phyloP scores from a whole-genome alignment of 2,888 invertebrate genomes.

The Patella depressa region DNA sequence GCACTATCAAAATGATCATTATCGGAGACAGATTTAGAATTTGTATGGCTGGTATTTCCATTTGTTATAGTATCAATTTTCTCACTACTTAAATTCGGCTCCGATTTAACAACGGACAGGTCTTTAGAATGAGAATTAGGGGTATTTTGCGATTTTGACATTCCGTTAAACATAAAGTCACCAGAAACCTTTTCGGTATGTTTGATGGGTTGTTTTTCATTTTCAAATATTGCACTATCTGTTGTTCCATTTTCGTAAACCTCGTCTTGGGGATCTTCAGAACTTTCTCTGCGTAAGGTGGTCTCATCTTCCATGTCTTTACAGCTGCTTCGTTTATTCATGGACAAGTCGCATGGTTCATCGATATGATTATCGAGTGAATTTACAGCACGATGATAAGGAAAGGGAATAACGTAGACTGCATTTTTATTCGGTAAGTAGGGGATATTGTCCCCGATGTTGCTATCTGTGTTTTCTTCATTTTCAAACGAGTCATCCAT shows the following conservation, averaged over 20 bases:
- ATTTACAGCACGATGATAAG: conserved; percentile 45
- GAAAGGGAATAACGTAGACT: conserved; percentile 66
- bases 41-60: neutral
- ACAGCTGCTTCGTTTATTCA: conserved; percentile 25
- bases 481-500: conserved; percentile 59
- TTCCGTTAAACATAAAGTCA: neutral
- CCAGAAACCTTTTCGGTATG: conserved; percentile 18
- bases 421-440: conserved; percentile 68
- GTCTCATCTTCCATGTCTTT: conserved; percentile 30
- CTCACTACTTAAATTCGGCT: no score
- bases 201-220: conserved; percentile 24
- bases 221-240: conserved; percentile 27
- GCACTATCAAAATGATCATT: conserved; percentile 6
- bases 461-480: conserved; percentile 47
- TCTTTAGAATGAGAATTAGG: neutral
- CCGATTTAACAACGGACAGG: neutral
- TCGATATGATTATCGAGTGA: conserved; percentile 21
- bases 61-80: neutral
- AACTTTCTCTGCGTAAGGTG: conserved; percentile 36
- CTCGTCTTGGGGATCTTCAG: conserved; percentile 31
- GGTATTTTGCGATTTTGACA: neutral
- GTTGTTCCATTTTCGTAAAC: conserved; percentile 32
- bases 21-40: conserved; percentile 5
- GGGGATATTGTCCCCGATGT: conserved; percentile 42
- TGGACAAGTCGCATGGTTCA: conserved; percentile 51